Evolutionary conservation across 2,888 invertebrate species (phyloP).

Genomic region (Drosophila stalkeri): DNA sequence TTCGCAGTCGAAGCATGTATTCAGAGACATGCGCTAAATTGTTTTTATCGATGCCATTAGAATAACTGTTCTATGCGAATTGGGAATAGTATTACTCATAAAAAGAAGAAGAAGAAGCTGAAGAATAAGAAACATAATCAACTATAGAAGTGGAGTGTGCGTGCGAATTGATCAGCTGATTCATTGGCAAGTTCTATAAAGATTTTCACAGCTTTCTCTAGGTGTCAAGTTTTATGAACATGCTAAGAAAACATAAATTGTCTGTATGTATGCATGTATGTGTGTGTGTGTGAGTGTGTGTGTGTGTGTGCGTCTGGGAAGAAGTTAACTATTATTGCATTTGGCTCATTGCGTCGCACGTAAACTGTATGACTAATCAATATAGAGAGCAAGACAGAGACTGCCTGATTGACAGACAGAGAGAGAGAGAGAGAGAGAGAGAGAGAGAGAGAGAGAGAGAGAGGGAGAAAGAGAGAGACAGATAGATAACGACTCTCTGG

Average conservation of each 20-base stretch:
- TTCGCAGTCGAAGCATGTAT: not conserved
- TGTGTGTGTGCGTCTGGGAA: conserved; percentile 33
- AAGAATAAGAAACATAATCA: conserved; percentile 2
- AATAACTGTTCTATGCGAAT: conserved; percentile 18
- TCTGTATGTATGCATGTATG: conserved; percentile 5
- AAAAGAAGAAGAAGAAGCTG: not conserved
- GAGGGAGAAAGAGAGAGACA: conserved; percentile 10
- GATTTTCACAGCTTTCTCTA: conserved; percentile 67
- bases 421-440: conserved; percentile 7
- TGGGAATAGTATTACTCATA: conserved; percentile 32
- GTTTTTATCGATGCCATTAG: not conserved
- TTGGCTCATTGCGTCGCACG: conserved; percentile 55
- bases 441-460: conserved; percentile 32
- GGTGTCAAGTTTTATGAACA: conserved; percentile 49
- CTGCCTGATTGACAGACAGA: conserved; percentile 2
- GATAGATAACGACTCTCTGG: conserved; percentile 36
- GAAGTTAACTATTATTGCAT: conserved; percentile 33
- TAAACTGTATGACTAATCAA: conserved; percentile 65
- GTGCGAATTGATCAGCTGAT: conserved; percentile 50
- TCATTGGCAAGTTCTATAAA: conserved; percentile 50
- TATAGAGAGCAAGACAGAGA: conserved; percentile 36
- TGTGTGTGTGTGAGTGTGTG: conserved; percentile 22
- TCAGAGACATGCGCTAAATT: not conserved
- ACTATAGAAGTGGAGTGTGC: conserved; percentile 16
- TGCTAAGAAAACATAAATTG: conserved; percentile 56